A percentile compares a stretch with the other conserved stretches of the same genome.
Evolutionary conservation across 2,888 invertebrate species (phyloP).

Genomic region (Pterostichus madidus): DNA sequence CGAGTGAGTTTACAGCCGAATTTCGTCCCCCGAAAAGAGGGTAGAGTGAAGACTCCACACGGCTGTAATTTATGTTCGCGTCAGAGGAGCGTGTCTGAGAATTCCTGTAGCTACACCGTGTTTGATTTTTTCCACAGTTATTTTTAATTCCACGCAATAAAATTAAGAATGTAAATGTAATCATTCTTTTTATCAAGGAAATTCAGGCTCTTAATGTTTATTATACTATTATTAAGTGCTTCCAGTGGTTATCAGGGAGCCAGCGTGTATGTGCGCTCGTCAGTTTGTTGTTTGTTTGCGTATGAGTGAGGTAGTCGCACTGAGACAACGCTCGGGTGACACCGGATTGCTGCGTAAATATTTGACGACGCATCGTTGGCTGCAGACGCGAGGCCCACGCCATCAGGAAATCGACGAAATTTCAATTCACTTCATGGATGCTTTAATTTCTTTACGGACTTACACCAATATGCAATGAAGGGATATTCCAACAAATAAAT

Average conservation of each 20-base stretch:
- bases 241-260: constrained; percentile 64
- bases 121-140: constrained; percentile 59
- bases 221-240: constrained; percentile 66
- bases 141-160: constrained; percentile 60
- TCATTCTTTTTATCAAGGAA: constrained; percentile 64
- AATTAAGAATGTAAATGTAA: constrained; percentile 64
- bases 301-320: constrained; percentile 23
- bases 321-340: not conserved
- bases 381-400: not conserved
- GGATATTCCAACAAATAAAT: too few species aligned
- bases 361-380: constrained; percentile 44
- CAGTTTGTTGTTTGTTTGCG: constrained; percentile 28
- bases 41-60: constrained; percentile 6
- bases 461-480: too few species aligned
- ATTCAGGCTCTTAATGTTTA: constrained; percentile 64
- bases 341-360: constrained; percentile 59
- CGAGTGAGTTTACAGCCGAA: constrained; percentile 47
- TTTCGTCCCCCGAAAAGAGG: constrained; percentile 37
- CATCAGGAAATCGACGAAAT: not conserved
- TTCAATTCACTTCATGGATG: constrained; percentile 8
- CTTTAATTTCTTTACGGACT: not conserved
- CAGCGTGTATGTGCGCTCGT: constrained; percentile 23
- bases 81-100: constrained; percentile 44
- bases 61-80: constrained; percentile 21
- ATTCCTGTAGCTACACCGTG: constrained; percentile 26